A percentile compares a stretch with the other conserved stretches of the same genome.
phyloP scores from a whole-genome alignment of 2,113 vertebrate species.

The Chamaetylas fuelleborni region DNA sequence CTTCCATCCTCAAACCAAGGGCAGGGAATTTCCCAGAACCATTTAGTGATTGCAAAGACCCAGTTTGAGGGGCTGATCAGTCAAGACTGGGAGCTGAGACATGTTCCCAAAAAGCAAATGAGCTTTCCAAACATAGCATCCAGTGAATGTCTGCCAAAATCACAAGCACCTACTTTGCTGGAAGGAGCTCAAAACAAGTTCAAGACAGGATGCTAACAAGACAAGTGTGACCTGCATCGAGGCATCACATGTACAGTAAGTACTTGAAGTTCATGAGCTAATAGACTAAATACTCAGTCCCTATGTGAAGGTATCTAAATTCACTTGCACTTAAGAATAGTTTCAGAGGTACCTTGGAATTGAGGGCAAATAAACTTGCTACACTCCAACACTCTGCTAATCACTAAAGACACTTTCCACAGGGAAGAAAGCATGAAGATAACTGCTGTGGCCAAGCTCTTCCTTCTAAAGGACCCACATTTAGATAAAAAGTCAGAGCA shows the following conservation, averaged over 20 bases:
- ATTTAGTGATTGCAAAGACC: neutral
- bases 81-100: neutral
- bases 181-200: constrained; percentile 2
- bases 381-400: neutral
- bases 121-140: neutral
- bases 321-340: neutral
- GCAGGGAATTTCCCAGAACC: neutral
- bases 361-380: neutral
- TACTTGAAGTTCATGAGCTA: neutral
- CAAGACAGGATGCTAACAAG: constrained; percentile 22
- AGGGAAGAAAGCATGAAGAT: neutral
- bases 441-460: neutral
- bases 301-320: neutral
- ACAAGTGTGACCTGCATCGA: neutral
- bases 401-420: neutral
- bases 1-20: neutral
- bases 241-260: neutral
- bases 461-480: neutral
- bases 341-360: neutral
- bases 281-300: neutral
- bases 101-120: neutral
- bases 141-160: neutral
- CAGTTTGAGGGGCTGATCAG: neutral
- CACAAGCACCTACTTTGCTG: neutral
- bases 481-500: neutral